Conservation (phyloP, 1,140 invertebrate species). For the Zaprionus camerounensis region DNA sequence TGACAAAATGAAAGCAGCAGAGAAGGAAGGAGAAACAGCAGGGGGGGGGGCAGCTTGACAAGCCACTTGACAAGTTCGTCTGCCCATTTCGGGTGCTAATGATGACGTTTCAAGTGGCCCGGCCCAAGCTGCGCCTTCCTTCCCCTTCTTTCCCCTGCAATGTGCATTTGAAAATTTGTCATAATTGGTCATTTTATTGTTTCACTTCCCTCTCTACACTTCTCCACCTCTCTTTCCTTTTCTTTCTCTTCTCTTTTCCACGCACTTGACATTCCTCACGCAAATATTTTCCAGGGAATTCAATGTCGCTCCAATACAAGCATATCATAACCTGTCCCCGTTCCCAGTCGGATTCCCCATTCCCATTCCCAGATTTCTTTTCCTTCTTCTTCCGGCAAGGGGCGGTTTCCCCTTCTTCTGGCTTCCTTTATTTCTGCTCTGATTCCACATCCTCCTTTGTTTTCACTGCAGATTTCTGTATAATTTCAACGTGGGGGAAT, state of each 20-base stretch:
- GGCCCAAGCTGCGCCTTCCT: slow-evolving; percentile 1
- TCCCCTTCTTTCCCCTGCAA: slow-evolving; percentile 7
- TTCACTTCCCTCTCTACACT: slow-evolving; percentile 20
- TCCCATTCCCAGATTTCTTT: slow-evolving; percentile 55
- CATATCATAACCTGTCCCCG: slow-evolving; percentile 42
- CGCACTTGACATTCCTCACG: slow-evolving; percentile 37
- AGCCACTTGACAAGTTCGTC: slow-evolving; percentile 28
- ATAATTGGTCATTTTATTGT: slow-evolving; percentile 77
- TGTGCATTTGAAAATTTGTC: slow-evolving; percentile 76
- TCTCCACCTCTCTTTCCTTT: slow-evolving; percentile 11
- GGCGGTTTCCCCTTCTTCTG: slow-evolving; percentile 1
- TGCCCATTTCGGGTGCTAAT: slow-evolving; percentile 61
- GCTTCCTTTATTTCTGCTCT: slow-evolving; percentile 25
- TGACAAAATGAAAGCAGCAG: slow-evolving; percentile 36
- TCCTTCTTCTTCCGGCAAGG: slow-evolving; percentile 8
- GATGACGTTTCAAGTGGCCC: slow-evolving; percentile 69
- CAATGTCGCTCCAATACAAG: slow-evolving; percentile 20
- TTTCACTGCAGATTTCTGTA: slow-evolving; percentile 54
- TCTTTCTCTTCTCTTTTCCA: slow-evolving; percentile 14
- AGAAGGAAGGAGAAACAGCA: no score
- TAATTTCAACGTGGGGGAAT: slow-evolving; percentile 48
- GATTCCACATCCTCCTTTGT: slow-evolving; percentile 49
- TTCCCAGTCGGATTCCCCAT: slow-evolving; percentile 28
- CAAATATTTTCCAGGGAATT: slow-evolving; percentile 40
- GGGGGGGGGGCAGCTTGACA: slow-evolving; percentile 30